A percentile compares a stretch with the other conserved stretches of the same genome.
Evolutionary conservation across 2,888 invertebrate species (phyloP).

Genomic region (Eupeodes latifasciatus): DNA sequence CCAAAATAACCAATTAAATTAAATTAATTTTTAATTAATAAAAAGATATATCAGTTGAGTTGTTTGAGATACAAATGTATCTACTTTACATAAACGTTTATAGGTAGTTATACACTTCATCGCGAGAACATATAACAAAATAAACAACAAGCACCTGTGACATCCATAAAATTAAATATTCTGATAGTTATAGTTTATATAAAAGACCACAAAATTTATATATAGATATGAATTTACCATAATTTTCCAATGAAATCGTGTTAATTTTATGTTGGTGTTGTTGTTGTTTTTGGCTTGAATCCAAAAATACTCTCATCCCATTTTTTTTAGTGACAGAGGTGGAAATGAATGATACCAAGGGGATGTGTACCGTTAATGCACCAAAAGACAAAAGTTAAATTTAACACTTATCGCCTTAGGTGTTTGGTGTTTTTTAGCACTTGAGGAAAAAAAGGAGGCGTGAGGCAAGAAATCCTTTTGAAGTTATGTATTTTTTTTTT

Average conservation of each 20-base stretch:
- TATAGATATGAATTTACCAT: slow-evolving; percentile 29
- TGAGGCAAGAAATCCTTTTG: slow-evolving; percentile 17
- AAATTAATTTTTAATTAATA: slow-evolving; percentile 40
- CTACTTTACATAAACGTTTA: too few relatives aligned
- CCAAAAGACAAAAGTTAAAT: slow-evolving; percentile 31
- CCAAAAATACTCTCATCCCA: slow-evolving; percentile 43
- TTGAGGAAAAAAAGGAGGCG: not conserved
- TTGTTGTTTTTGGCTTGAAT: not conserved
- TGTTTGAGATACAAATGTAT: not conserved
- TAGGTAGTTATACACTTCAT: not conserved
- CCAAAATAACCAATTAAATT: slow-evolving; percentile 38
- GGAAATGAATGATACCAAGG: not conserved
- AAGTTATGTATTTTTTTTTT: slow-evolving; percentile 28
- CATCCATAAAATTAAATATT: slow-evolving; percentile 20
- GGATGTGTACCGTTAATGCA: not conserved
- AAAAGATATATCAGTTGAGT: slow-evolving; percentile 6
- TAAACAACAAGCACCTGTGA: slow-evolving; percentile 24
- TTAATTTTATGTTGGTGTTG: not conserved
- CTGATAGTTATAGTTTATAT: not conserved
- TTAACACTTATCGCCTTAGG: slow-evolving; percentile 31
- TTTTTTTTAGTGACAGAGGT: not conserved
- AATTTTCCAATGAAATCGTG: not conserved
- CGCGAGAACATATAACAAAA: not conserved
- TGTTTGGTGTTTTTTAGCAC: not conserved
- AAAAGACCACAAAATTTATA: too few relatives aligned